Base-by-base conservation (phyloP, 1,140 invertebrate species). In the Tigriopus japonicus region DNA sequence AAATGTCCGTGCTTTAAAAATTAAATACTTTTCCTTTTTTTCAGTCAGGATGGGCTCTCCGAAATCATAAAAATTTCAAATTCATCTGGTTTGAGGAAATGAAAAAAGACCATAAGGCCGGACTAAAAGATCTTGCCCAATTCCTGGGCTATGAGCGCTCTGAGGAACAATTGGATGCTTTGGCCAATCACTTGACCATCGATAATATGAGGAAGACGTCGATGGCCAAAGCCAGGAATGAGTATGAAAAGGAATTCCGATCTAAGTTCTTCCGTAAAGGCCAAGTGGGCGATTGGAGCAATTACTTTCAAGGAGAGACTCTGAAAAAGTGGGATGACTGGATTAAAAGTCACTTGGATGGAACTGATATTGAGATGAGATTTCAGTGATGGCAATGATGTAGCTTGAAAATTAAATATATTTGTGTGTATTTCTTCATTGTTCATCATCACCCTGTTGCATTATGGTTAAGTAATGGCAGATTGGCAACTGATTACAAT, bases 271-370 rank as follows among this genome's bases (percentile, higher is more conserved):
- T 49, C 21, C 45, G 45, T 6, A 49, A 49, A 49, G 45, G 45
- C 45, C 45, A 49, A 49, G 45, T 49, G n/a, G 45, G 45, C n/a
- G 45, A 49, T 21, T 49, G 45, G 45, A 49, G n/a, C 21, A 49
- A 15, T 12, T 21, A 49, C 12, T 15, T 49, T 6, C n/a, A 15
- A 15, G 21, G 21, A 49, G 45, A 49, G 12, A 15, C n/a, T 12
- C n/a, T 49, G 3, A 3, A 49, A 15, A 21, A 49, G 45, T 49
- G 45, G 45, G 10, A 49, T 12, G 45, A 15, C 3, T 49, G 45
- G 45, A 49, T 49, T 5, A 49, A 35, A 35, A 35, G 9, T 5
- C 28, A 35, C 28, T 35, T 35, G 28, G 28, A 35, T 3, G 28
- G 28, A 3, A 35, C 28, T 35, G 28, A 35, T 35, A 35, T 35